A percentile compares a stretch with the other conserved stretches of the same genome.
These are phyloP conservation scores for Watersipora subatra DNA, from an alignment of 1,140 invertebrate genomes.

Conservation along the genomic window DNA sequence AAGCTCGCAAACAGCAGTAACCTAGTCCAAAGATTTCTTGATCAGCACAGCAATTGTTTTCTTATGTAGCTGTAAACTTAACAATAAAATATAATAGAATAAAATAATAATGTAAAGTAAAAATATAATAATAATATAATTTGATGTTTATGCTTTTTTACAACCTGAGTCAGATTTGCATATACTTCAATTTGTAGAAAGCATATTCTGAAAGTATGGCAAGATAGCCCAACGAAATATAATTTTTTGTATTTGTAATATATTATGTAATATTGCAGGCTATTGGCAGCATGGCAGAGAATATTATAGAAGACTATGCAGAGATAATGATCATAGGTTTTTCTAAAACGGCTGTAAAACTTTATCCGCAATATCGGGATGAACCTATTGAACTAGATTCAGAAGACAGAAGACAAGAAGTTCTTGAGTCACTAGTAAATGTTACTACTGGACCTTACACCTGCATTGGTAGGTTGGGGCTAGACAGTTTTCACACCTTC, in stretches of 20 bases:
- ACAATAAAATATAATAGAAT: neutral
- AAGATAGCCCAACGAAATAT: no score
- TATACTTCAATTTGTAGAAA: neutral
- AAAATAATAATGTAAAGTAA: neutral
- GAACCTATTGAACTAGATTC: neutral
- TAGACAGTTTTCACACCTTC: neutral
- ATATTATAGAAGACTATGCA: neutral
- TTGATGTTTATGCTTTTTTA: neutral
- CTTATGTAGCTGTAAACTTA: neutral
- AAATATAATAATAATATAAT: neutral
- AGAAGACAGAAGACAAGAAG: neutral
- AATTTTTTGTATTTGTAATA: neutral
- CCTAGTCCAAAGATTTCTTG: no score
- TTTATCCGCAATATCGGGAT: no score
- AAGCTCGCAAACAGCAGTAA: neutral
- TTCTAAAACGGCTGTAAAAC: neutral
- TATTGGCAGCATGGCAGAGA: neutral
- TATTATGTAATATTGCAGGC: neutral
- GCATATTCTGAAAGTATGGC: neutral
- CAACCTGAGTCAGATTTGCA: no score
- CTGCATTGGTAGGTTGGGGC: neutral
- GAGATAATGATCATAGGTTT: neutral
- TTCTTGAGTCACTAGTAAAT: neutral
- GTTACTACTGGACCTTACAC: neutral
- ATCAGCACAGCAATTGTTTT: no score